Percentiles rank a stretch among this genome's conserved stretches.
Evolutionary conservation across 2,888 invertebrate genomes (phyloP).

Genomic region (Eupithecia exiguata): DNA sequence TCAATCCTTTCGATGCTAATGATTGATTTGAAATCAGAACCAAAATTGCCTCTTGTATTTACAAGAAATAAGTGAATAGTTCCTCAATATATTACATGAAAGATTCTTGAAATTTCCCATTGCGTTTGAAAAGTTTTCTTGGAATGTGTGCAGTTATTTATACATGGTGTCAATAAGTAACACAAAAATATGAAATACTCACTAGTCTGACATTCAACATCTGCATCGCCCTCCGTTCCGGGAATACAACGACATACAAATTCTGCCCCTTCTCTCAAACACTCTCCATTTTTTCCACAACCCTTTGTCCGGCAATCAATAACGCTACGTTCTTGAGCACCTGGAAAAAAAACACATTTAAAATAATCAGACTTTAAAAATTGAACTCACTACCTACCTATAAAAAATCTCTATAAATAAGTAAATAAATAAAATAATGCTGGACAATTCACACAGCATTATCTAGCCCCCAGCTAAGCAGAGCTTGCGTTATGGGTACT

Average conservation of each 20-base stretch:
- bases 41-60: constrained; percentile 50
- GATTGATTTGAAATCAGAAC: not conserved
- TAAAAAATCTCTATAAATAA: not conserved
- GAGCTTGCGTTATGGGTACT: no score
- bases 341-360: constrained; percentile 57
- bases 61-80: constrained; percentile 47
- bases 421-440: no score
- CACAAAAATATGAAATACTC: constrained; percentile 57
- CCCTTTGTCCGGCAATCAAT: constrained; percentile 93
- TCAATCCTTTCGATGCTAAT: constrained; percentile 12
- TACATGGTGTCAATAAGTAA: constrained; percentile 70
- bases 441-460: no score
- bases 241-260: constrained; percentile 92
- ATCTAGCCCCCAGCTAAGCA: no score
- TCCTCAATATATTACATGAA: constrained; percentile 22
- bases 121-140: constrained; percentile 27
- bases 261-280: constrained; percentile 91
- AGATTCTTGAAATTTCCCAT: constrained; percentile 12
- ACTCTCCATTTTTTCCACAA: constrained; percentile 93
- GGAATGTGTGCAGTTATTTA: constrained; percentile 69
- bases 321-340: constrained; percentile 83
- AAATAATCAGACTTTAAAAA: not conserved
- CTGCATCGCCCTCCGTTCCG: constrained; percentile 89
- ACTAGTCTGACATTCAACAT: constrained; percentile 87
- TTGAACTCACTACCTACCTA: not conserved